Evolutionary conservation across 2,888 invertebrate species (phyloP).

Genomic region (Cryptosula pallasiana): DNA sequence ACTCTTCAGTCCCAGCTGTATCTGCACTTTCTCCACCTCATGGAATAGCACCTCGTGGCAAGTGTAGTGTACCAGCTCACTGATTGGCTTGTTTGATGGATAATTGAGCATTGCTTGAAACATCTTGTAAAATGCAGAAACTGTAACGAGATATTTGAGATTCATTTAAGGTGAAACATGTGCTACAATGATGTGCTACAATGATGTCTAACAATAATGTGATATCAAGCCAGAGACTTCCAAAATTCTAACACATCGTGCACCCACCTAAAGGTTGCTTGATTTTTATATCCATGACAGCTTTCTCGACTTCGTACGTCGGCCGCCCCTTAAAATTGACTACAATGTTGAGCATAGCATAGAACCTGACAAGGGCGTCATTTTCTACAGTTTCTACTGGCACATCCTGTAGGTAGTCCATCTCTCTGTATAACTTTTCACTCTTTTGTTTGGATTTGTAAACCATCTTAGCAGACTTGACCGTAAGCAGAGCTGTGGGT

Average conservation of each 20-base stretch:
- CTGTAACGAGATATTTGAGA: not conserved
- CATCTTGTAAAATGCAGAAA: not conserved
- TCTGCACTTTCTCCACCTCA: constrained; percentile 1
- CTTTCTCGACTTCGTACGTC: not conserved
- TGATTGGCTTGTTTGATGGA: not conserved
- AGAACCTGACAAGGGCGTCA: constrained; percentile 21
- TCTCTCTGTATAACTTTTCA: not conserved
- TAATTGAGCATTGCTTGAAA: constrained; percentile 20
- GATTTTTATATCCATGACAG: constrained; percentile 15
- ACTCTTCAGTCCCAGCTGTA: not conserved
- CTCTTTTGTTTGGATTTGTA: too few relatives aligned
- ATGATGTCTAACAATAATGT: too few relatives aligned
- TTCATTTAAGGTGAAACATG: too few relatives aligned
- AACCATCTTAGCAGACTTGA: too few relatives aligned
- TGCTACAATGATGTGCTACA: too few relatives aligned
- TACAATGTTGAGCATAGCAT: constrained; percentile 13
- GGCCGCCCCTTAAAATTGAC: constrained; percentile 6
- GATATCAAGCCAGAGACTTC: too few relatives aligned
- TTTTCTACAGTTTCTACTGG: not conserved
- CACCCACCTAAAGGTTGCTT: constrained; percentile 10
- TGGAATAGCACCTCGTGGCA: constrained; percentile 12
- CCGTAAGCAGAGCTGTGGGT: too few relatives aligned
- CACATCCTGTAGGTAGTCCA: not conserved
- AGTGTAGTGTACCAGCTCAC: not conserved
- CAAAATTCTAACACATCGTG: too few relatives aligned